phyloP scores from a whole-genome alignment of 2,797 vertebrate genomes.

The Brachymystax lenok region DNA sequence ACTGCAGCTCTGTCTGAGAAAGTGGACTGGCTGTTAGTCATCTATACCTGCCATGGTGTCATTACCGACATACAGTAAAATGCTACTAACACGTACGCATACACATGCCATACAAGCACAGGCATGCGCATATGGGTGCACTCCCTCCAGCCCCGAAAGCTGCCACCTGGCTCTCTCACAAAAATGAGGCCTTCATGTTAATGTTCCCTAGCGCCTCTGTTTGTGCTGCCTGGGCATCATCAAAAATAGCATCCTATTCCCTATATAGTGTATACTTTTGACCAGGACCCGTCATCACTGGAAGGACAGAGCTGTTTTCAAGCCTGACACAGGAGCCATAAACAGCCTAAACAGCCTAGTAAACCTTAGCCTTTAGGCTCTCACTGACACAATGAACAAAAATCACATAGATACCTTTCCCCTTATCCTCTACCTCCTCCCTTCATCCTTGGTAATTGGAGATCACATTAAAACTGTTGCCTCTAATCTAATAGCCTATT shows the following conservation, averaged over 20 bases:
- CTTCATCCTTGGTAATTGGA: background rate
- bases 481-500: background rate
- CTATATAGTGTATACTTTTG: too few species aligned
- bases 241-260: background rate
- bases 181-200: background rate
- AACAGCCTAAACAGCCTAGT: background rate
- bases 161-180: background rate
- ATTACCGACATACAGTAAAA: too few species aligned
- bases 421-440: background rate
- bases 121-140: too few species aligned
- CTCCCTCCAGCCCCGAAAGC: background rate
- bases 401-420: background rate
- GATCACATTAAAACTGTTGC: background rate
- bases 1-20: background rate
- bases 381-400: background rate
- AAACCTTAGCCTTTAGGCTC: background rate
- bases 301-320: background rate
- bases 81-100: too few species aligned
- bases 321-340: background rate
- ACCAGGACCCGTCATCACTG: background rate
- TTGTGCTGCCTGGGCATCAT: background rate
- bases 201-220: background rate
- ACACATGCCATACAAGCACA: too few species aligned
- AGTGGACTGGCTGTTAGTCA: too few species aligned
- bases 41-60: too few species aligned